phyloP scores from a whole-genome alignment of 1,140 invertebrate species.

The Condylostylus longicornis region DNA sequence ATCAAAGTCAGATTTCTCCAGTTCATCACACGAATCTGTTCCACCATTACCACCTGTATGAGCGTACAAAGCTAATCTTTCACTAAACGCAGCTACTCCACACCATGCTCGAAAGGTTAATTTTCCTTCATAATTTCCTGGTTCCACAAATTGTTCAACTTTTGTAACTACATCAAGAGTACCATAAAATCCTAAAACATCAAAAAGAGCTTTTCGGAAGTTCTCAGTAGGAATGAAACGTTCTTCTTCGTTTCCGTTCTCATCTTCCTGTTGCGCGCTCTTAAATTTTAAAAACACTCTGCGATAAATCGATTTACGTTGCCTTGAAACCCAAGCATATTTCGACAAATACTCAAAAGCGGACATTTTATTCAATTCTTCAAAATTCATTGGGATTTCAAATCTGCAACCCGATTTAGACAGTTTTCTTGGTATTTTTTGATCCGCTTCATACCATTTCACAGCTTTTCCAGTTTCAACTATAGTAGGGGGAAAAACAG shows the following conservation, averaged over 20 bases:
- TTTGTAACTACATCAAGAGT: constrained; percentile 19
- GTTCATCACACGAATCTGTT: constrained; percentile 29
- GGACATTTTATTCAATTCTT: constrained; percentile 36
- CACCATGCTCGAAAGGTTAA: constrained; percentile 40
- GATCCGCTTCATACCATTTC: background rate
- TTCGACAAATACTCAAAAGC: constrained; percentile 41
- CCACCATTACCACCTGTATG: too few species aligned
- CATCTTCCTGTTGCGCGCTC: constrained; percentile 16
- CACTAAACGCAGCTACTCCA: constrained; percentile 40
- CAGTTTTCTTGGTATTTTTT: constrained; percentile 41
- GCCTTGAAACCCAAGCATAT: constrained; percentile 39
- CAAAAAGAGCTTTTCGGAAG: constrained; percentile 22
- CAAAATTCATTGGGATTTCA: constrained; percentile 42
- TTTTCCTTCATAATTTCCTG: constrained; percentile 5
- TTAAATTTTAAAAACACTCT: constrained; percentile 24
- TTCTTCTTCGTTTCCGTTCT: constrained; percentile 15
- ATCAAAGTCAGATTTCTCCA: too few species aligned
- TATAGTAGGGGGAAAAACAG: too few species aligned
- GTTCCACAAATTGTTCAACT: constrained; percentile 11
- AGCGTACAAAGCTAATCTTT: constrained; percentile 33
- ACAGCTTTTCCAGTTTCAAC: constrained; percentile 4
- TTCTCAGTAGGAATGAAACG: constrained; percentile 17
- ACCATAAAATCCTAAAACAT: constrained; percentile 28
- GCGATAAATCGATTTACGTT: constrained; percentile 40
- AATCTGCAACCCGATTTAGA: constrained; percentile 44